Evolutionary conservation across 2,113 vertebrate species (phyloP).

Genomic region (Erythrocercus mccallii): DNA sequence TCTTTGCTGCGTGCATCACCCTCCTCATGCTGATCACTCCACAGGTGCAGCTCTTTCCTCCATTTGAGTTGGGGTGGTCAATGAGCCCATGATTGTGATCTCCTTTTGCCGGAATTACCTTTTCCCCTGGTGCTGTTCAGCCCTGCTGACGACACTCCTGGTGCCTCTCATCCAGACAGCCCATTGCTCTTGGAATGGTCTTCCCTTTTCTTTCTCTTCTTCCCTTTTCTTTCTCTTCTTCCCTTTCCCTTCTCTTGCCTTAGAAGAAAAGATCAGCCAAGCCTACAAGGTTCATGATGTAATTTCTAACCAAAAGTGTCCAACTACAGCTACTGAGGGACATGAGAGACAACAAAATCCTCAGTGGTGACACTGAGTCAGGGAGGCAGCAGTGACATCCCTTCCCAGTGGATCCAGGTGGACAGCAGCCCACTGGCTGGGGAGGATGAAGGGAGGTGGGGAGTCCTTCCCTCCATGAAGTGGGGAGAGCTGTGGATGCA

Average conservation of each 20-base stretch:
- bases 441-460: not conserved
- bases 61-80: accelerated
- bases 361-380: not conserved
- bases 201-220: not conserved
- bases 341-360: not conserved
- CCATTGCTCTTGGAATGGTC: not conserved
- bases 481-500: accelerated
- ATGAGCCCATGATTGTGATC: not conserved
- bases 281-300: not conserved
- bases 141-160: not conserved
- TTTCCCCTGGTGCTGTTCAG: not conserved
- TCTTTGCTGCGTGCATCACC: not conserved
- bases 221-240: no score
- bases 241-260: no score
- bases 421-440: not conserved
- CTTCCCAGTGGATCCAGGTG: not conserved
- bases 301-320: not conserved
- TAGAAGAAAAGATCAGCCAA: accelerated
- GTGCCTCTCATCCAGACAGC: not conserved
- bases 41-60: not conserved
- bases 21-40: not conserved
- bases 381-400: not conserved
- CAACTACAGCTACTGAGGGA: not conserved
- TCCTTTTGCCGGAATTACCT: not conserved
- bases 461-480: not conserved